These are phyloP conservation scores for Pitta sordida DNA, from an alignment of 2,113 vertebrate genomes.

Conservation along the genomic window DNA sequence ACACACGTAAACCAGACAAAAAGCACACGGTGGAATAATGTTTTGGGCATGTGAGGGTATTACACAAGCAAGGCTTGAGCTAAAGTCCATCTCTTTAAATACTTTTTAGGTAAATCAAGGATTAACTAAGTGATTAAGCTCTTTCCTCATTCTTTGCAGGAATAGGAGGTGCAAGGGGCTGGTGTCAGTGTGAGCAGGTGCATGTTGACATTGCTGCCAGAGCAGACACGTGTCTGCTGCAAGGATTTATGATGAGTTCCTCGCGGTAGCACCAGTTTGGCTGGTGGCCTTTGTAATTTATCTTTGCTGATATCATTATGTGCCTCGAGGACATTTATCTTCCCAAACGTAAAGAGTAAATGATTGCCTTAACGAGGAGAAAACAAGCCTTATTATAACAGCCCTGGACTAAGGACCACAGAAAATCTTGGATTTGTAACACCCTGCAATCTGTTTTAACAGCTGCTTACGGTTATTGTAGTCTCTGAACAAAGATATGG, in stretches of 20 bases:
- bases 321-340: slow-evolving; percentile 36
- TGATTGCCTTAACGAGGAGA: slow-evolving; percentile 20
- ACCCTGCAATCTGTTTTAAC: slow-evolving; percentile 30
- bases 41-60: neutral
- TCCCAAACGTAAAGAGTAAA: slow-evolving; percentile 25
- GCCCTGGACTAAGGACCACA: neutral
- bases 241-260: neutral
- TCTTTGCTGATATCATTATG: slow-evolving; percentile 35
- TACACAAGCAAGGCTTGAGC: neutral
- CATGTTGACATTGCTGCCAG: neutral
- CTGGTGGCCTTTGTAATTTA: slow-evolving; percentile 35
- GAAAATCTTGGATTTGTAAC: slow-evolving; percentile 18
- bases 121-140: neutral
- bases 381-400: slow-evolving; percentile 26
- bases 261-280: neutral
- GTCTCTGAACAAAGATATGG: slow-evolving; percentile 24
- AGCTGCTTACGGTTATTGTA: slow-evolving; percentile 40
- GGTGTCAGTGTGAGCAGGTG: slow-evolving; percentile 13
- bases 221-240: neutral
- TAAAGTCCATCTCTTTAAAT: neutral
- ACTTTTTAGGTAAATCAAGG: neutral
- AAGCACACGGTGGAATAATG: fast-evolving
- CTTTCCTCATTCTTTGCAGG: neutral
- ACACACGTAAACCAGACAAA: neutral
- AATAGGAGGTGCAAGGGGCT: neutral